Evolutionary conservation across 2,888 invertebrate genomes (phyloP).

Genomic region (Dysmachus trigonus): DNA sequence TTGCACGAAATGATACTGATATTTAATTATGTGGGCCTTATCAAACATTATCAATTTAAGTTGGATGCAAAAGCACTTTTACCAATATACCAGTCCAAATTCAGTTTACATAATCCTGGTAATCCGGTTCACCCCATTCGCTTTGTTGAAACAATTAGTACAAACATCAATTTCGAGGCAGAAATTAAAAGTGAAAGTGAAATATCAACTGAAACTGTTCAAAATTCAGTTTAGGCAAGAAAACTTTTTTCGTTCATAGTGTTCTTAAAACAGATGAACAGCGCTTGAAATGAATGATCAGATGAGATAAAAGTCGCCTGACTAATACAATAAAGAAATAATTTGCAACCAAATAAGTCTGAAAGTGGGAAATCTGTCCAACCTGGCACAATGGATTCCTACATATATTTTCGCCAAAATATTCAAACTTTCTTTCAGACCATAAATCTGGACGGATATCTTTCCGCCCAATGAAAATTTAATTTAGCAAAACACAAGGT

Average conservation of each 20-base stretch:
- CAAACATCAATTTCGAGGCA: not conserved
- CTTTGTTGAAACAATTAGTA: not conserved
- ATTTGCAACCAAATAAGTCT: slow-evolving; percentile 30
- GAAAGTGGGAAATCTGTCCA: slow-evolving; percentile 32
- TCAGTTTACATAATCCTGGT: not conserved
- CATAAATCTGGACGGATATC: slow-evolving; percentile 17
- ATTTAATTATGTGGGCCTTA: not conserved
- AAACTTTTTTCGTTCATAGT: not conserved
- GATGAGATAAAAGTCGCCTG: not conserved
- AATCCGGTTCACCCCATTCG: not conserved
- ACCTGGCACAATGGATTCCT: slow-evolving; percentile 26
- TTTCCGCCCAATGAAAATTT: slow-evolving; percentile 32
- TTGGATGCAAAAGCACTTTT: not conserved
- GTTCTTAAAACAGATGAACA: not conserved
- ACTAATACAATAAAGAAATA: slow-evolving; percentile 24
- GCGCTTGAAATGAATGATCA: slow-evolving; percentile 8
- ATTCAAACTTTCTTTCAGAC: slow-evolving; percentile 22
- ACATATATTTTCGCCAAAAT: slow-evolving; percentile 7
- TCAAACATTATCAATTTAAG: not conserved
- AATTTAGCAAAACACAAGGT: slow-evolving; percentile 26
- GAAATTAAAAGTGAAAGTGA: not conserved
- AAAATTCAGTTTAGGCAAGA: not conserved
- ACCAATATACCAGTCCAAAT: not conserved
- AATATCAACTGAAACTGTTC: not conserved
- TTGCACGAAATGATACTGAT: not conserved